Base-by-base conservation (phyloP, 2,888 invertebrate species). In the Tortricodes alternella region DNA sequence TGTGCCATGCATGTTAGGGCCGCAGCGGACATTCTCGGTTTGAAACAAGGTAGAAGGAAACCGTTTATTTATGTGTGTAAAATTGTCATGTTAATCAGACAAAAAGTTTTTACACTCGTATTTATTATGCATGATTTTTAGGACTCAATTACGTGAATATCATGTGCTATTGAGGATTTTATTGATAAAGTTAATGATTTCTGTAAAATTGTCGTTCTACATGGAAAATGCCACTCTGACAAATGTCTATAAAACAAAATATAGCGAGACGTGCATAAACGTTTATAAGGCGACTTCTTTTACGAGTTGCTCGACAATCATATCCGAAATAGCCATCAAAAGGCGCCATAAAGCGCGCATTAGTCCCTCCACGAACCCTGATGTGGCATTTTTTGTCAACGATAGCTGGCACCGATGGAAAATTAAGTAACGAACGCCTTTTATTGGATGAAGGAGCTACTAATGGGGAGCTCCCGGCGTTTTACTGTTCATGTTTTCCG, bases 311-410 rank as follows among this genome's bases (percentile, higher is more conserved):
- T 70, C 77, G 79, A 80, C 82, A 84, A 85, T 82, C 78, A 83
- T 85, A 83, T 79, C 74, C 75, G 75, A 80, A 78, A 81, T 81
- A 80, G 75, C 74, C 79, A 77, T 86, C 84, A 87, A 86, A 84
- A 79, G 82, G 78, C 74, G 74, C 76, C 82, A 78, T 86, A 85
- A 86, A 86, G 76, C 73, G 76, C 70, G 72, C 82, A 82, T 87
- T 85, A 84, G 83, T 77, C 80, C 81, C 80, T 78, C 71, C 73
- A 71, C 71, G 72, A 71, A 68, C 73, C 78, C 80, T 78, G 81
- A 80, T 77, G 71, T 58, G 67, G 76, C 77, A 68, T 69, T 73
- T 74, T 68, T 66, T 65, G 49, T 56, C 55, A 49, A 37, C 49
- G 41, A 48, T 48, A 34, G 38, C 46, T 2, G 32, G 32, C 23